These are phyloP conservation scores for Peromyscus melanophrys DNA, from an alignment of 2,797 vertebrate genomes.

Conservation along the genomic window DNA sequence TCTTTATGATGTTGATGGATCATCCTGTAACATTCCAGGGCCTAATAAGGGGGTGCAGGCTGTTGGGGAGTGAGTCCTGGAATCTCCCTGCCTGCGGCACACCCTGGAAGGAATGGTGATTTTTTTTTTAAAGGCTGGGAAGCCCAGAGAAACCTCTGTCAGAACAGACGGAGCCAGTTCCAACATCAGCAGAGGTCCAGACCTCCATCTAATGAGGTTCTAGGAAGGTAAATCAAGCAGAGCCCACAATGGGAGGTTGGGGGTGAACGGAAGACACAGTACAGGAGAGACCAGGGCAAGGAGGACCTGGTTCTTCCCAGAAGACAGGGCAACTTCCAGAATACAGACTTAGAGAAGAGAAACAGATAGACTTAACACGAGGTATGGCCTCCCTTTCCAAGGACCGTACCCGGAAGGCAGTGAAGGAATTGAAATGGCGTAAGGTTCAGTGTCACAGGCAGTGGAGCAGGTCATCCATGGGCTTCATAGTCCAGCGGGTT, in stretches of 20 bases:
- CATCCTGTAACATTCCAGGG: conserved; percentile 77
- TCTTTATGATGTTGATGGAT: conserved; percentile 71
- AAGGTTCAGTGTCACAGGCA: neutral
- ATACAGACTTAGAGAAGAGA: neutral
- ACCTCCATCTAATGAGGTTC: neutral
- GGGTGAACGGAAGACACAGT: neutral
- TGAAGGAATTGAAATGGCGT: neutral
- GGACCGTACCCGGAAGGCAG: too few species aligned
- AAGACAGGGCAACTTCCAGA: neutral
- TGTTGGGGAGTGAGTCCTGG: conserved; percentile 24
- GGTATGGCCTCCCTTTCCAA: neutral
- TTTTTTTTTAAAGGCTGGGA: conserved; percentile 75
- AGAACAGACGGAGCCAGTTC: conserved; percentile 10
- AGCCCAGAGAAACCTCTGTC: conserved; percentile 71
- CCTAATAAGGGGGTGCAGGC: conserved; percentile 72
- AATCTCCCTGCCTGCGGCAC: conserved; percentile 52
- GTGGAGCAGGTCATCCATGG: neutral
- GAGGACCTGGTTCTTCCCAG: neutral
- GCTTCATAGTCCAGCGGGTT: neutral
- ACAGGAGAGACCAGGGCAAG: neutral
- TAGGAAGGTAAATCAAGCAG: neutral
- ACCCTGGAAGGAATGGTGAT: conserved; percentile 56
- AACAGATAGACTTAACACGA: neutral
- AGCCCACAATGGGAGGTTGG: neutral
- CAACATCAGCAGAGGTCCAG: conserved; percentile 11